These are phyloP conservation scores for Sardina pilchardus DNA, from an alignment of 2,113 vertebrate genomes.

Conservation along the genomic window DNA sequence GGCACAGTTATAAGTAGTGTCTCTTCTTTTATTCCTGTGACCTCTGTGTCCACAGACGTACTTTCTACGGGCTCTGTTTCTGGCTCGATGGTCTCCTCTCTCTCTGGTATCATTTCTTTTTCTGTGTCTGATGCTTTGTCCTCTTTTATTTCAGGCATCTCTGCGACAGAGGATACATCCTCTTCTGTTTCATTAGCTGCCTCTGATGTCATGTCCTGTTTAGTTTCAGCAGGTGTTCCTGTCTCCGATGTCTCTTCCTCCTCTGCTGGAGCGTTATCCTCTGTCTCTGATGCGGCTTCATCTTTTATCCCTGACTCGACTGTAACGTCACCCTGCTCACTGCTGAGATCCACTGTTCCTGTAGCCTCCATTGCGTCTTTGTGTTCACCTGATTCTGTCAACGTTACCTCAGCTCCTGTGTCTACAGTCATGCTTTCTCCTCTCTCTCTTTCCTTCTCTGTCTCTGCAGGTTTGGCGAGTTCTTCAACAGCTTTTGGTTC, in stretches of 20 bases:
- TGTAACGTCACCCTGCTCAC: neutral
- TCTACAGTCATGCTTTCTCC: neutral
- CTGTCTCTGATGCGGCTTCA: neutral
- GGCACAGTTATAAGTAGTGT: neutral
- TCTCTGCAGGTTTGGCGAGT: neutral
- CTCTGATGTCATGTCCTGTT: neutral
- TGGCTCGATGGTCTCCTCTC: neutral
- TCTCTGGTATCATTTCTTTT: neutral
- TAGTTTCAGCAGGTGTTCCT: neutral
- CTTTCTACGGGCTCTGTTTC: conserved; percentile 3
- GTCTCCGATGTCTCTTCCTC: neutral
- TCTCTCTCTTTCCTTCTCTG: neutral
- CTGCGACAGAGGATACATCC: neutral
- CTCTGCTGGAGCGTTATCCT: neutral
- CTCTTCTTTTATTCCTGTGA: neutral
- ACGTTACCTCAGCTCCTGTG: conserved; percentile 23
- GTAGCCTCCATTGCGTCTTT: conserved; percentile 28
- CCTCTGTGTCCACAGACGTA: neutral
- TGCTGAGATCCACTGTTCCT: neutral
- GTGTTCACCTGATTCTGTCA: neutral
- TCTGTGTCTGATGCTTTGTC: conserved; percentile 27
- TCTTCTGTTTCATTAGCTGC: neutral
- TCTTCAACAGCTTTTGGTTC: neutral
- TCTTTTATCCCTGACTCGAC: conserved; percentile 19
- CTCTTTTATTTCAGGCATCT: neutral